Evolutionary conservation across 2,797 vertebrate species (phyloP), one percentile per base, ranked within the genome.

Genomic region (Neostethus bicornis): DNA sequence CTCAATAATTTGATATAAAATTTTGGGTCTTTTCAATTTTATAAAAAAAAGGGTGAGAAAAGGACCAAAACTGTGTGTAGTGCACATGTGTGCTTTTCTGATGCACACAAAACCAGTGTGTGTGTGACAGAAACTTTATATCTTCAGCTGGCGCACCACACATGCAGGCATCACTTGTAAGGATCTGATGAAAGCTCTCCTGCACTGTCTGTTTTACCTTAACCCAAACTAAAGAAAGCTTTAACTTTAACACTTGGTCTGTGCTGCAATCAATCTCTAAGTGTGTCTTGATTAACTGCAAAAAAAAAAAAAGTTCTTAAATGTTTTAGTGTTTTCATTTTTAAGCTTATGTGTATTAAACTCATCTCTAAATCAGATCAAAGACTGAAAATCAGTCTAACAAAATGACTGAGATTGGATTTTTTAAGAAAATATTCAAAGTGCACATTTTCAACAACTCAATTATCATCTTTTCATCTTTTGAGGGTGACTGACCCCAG

Each of bases 121-220:
- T 88, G 61, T 77, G 63, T 68, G 72, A 66, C 49, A 65, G 87
- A 87, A 90, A 90, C 82, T 51, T 64, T 75, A 91, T 63, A 61
- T 82, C 4, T 51, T 79, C 83, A 87, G 85, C 83, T 86, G 77
- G 70, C 77, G 55, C 51, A 42, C 54, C 66, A 70, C 45, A 58
- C 65, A 56, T 70, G 48, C 54, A 63, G 37, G 44, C 54, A 53
- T 52, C 71, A 76, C 62, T 45, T 73, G 64, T 58, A 28, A 59
- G 34, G 51, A 37, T 61, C 55, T 61, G 43, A 55, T 37, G 58
- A 61, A 73, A 69, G 37, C 49, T 35, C 52, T 20, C 25, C 29
- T 19, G 49, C 28, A 16, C 39, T 26, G 1, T 37, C 3, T 19
- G 35, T 8, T 61, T 69, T 21, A 52, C 31, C 31, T 47, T 67